These are phyloP conservation scores for Atherinomorus stipes DNA, from an alignment of 2,113 vertebrate genomes.

Conservation along the genomic window DNA sequence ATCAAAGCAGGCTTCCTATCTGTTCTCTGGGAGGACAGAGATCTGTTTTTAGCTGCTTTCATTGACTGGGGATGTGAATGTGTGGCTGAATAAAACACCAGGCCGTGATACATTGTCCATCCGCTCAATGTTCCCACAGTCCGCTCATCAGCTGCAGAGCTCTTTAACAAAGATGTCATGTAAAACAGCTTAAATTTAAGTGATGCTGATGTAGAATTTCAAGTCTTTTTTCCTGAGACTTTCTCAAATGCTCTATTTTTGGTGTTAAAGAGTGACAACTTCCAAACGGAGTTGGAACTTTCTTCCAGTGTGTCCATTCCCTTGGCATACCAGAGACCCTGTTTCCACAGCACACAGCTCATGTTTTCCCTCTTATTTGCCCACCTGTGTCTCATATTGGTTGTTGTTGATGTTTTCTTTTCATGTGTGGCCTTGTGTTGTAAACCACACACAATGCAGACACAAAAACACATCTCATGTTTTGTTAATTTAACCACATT, in stretches of 20 bases:
- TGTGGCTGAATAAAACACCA: constrained; percentile 42
- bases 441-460: constrained; percentile 74
- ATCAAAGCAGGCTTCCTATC: constrained; percentile 68
- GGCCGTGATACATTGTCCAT: constrained; percentile 40
- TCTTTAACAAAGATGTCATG: background rate
- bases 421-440: constrained; percentile 70
- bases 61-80: constrained; percentile 42
- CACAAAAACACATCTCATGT: background rate
- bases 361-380: constrained; percentile 44
- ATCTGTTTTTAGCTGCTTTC: constrained; percentile 62
- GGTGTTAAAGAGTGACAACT: constrained; percentile 36
- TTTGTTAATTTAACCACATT: constrained; percentile 17
- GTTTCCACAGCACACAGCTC: constrained; percentile 36
- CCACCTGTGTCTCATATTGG: constrained; percentile 67
- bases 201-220: background rate
- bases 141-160: constrained; percentile 11
- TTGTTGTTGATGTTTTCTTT: constrained; percentile 43
- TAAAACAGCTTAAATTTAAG: background rate
- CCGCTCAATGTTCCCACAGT: constrained; percentile 34
- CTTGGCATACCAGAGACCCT: constrained; percentile 24
- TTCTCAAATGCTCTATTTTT: constrained; percentile 3
- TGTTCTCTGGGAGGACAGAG: constrained; percentile 10
- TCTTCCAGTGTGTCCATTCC: constrained; percentile 3
- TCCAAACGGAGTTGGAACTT: constrained; percentile 21
- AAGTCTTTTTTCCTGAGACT: background rate